Conservation (phyloP, 1,140 invertebrate species). For the Apis cerana region DNA sequence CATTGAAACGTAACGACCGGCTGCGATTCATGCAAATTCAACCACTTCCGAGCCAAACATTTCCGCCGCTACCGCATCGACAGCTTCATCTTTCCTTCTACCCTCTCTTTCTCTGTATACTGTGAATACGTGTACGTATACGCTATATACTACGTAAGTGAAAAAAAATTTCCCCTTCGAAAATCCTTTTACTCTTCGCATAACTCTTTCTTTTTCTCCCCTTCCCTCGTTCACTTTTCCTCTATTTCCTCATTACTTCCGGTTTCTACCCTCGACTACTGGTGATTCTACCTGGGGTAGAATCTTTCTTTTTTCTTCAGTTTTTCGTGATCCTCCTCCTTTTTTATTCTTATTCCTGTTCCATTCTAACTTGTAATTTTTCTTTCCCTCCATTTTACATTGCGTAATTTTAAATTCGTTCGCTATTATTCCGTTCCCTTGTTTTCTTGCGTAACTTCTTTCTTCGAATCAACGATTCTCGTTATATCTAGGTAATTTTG, state of each 20-base stretch:
- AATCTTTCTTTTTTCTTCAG: neutral
- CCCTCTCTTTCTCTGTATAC: too few species aligned
- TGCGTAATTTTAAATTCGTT: too few species aligned
- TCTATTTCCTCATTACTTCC: neutral
- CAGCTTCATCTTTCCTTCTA: neutral
- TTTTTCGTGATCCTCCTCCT: neutral
- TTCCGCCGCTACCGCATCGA: conserved; percentile 30
- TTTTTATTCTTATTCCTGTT: too few species aligned
- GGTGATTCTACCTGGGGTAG: too few species aligned
- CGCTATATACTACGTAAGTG: neutral
- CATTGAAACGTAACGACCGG: conserved; percentile 67
- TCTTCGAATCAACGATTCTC: too few species aligned
- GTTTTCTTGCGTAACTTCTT: too few species aligned
- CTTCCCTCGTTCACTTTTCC: neutral
- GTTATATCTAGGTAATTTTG: too few species aligned
- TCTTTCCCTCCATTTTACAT: too few species aligned
- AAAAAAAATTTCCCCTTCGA: neutral
- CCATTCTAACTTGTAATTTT: too few species aligned
- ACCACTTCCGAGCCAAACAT: conserved; percentile 62
- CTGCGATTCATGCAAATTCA: conserved; percentile 67
- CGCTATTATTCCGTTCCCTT: too few species aligned
- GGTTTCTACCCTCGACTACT: neutral
- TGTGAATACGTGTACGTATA: too few species aligned
- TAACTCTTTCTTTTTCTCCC: neutral
- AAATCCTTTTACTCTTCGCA: neutral